Evolutionary conservation across 2,113 vertebrate genomes (phyloP).

Genomic region (Corydoras maculifer): DNA sequence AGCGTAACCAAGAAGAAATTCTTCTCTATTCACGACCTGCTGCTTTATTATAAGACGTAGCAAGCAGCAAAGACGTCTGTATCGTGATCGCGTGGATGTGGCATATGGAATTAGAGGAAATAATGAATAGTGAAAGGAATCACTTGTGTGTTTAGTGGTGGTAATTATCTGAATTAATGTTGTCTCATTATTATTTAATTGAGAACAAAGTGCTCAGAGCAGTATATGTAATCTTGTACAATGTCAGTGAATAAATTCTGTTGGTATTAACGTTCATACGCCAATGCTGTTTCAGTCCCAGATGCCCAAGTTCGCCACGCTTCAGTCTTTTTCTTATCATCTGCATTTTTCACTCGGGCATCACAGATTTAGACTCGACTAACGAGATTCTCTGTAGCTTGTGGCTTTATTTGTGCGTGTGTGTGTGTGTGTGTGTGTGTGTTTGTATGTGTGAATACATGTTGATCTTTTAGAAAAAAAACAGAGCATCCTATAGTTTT

Average conservation of each 20-base stretch:
- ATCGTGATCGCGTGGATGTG: not conserved
- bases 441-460: not conserved
- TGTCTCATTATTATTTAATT: not conserved
- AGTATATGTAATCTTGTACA: not conserved
- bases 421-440: not conserved
- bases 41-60: slow-evolving; percentile 34
- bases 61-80: slow-evolving; percentile 24
- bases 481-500: not conserved
- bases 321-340: not conserved
- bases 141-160: not conserved
- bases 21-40: not conserved
- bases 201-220: not conserved
- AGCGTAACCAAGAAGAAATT: slow-evolving; percentile 14
- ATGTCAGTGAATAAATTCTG: not conserved
- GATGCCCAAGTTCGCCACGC: not conserved
- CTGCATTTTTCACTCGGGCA: too few species aligned
- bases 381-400: not conserved
- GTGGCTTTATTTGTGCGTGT: slow-evolving; percentile 4
- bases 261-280: not conserved
- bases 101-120: not conserved
- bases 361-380: slow-evolving; percentile 1
- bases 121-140: slow-evolving; percentile 4
- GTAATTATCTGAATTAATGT: not conserved
- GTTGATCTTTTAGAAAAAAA: not conserved
- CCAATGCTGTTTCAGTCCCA: not conserved